Conservation (phyloP, 2,113 vertebrate species). For the Archocentrus centrarchus region DNA sequence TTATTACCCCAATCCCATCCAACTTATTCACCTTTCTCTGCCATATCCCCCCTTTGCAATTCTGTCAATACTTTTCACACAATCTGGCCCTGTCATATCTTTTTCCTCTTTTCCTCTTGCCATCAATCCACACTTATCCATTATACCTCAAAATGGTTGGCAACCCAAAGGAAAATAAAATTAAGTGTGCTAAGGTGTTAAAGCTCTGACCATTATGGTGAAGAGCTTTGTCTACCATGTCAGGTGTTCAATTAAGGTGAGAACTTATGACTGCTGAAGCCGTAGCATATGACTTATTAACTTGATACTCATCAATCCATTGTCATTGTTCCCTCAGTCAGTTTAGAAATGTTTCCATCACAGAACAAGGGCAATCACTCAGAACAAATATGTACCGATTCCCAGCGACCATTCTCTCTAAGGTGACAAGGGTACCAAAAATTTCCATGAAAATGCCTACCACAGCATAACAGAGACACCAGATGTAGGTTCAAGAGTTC, state of each 20-base stretch:
- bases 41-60: neutral
- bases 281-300: neutral
- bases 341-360: neutral
- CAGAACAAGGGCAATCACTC: neutral
- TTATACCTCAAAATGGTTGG: neutral
- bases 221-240: neutral
- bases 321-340: neutral
- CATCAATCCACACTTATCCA: neutral
- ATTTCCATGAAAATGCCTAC: neutral
- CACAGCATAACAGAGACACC: neutral
- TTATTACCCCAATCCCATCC: neutral
- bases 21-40: slow-evolving; percentile 10
- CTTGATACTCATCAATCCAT: neutral
- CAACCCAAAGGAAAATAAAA: neutral
- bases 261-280: neutral
- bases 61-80: slow-evolving; percentile 26
- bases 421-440: neutral
- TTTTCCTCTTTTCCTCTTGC: slow-evolving; percentile 23
- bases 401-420: neutral
- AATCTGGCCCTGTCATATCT: slow-evolving; percentile 1
- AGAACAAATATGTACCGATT: neutral
- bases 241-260: neutral
- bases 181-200: neutral
- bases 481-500: neutral
- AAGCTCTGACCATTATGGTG: neutral